Conservation (phyloP, 2,113 vertebrate species). For the Embiotoca jacksoni region DNA sequence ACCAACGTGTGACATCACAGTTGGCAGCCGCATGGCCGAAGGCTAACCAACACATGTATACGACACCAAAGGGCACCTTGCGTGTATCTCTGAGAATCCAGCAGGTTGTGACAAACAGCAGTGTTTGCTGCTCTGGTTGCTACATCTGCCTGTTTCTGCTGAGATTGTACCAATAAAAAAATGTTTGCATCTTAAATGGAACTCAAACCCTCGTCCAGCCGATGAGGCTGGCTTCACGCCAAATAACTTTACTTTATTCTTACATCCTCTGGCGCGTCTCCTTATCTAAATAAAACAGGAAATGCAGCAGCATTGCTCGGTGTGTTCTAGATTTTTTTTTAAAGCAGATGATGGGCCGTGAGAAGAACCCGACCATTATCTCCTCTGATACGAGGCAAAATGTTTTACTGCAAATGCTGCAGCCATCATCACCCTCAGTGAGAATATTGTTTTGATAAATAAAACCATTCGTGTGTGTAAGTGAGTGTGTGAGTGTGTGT, state of each 20-base stretch:
- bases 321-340: conserved; percentile 32
- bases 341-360: conserved; percentile 16
- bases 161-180: not conserved
- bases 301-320: not conserved
- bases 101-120: too few relatives aligned
- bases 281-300: conserved; percentile 42
- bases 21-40: too few relatives aligned
- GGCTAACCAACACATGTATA: too few relatives aligned
- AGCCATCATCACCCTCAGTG: conserved; percentile 9
- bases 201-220: not conserved
- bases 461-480: not conserved
- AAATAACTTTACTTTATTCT: not conserved
- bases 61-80: too few relatives aligned
- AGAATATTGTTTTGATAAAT: conserved; percentile 36
- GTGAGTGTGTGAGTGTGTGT: too few relatives aligned
- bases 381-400: not conserved
- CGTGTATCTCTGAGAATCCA: too few relatives aligned
- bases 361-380: conserved; percentile 22
- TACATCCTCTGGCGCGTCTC: not conserved
- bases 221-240: not conserved
- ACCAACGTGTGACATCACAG: too few relatives aligned
- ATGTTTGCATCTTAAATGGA: conserved; percentile 3
- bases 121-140: too few relatives aligned
- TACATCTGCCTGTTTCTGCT: too few relatives aligned
- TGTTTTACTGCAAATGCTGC: not conserved